Conservation (phyloP, 2,113 vertebrate genomes). For the Microtus pennsylvanicus region DNA sequence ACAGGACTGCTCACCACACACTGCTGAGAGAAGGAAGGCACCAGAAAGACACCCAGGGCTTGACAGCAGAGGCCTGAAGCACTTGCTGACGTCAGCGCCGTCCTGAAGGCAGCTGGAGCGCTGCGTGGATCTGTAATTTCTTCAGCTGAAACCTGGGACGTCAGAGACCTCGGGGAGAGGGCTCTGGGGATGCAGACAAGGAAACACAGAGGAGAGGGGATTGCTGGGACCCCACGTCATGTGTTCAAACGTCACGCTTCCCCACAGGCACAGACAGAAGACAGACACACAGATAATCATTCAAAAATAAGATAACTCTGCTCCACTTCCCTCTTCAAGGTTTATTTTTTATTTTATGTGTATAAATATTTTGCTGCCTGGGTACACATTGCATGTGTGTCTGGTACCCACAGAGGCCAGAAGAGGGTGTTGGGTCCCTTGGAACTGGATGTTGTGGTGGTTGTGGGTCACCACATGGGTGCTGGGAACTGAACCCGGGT, state of each 20-base stretch:
- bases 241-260: background rate
- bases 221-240: accelerated
- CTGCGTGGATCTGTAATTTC: background rate
- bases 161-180: background rate
- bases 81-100: background rate
- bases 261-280: background rate
- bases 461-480: background rate
- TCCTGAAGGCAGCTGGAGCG: background rate
- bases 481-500: background rate
- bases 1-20: background rate
- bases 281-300: background rate
- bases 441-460: background rate
- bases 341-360: background rate
- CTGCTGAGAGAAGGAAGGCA: constrained; percentile 1
- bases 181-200: background rate
- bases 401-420: background rate
- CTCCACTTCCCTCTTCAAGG: background rate
- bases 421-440: background rate
- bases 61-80: background rate
- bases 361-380: background rate
- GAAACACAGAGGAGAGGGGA: background rate
- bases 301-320: background rate
- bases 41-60: background rate
- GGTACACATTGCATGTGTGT: background rate
- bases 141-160: background rate